Evolutionary conservation across 2,113 vertebrate species (phyloP).

Genomic region (Eulemur rufifrons): DNA sequence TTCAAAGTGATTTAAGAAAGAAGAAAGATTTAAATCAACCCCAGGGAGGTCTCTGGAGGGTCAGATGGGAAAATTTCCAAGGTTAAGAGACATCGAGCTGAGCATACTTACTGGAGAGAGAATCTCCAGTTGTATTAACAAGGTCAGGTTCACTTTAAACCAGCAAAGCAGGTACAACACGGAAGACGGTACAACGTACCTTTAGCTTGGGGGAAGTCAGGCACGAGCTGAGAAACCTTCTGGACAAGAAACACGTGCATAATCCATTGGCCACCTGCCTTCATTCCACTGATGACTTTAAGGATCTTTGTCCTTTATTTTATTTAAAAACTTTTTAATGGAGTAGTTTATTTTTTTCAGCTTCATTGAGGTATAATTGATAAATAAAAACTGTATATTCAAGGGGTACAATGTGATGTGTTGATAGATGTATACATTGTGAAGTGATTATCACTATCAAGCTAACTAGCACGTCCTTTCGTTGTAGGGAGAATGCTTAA

Average conservation of each 20-base stretch:
- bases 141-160: neutral
- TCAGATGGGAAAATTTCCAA: neutral
- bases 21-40: neutral
- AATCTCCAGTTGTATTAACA: fast-evolving
- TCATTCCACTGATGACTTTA: too few species aligned
- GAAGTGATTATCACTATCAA: neutral
- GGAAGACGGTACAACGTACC: fast-evolving
- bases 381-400: neutral
- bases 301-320: neutral
- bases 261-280: fast-evolving
- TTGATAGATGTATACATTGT: neutral
- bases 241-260: fast-evolving
- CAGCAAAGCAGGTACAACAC: fast-evolving
- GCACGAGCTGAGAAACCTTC: neutral
- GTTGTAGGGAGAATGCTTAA: neutral
- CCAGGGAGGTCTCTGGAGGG: neutral
- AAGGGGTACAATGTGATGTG: neutral
- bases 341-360: neutral
- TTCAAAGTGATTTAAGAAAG: neutral
- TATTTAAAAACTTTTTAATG: neutral
- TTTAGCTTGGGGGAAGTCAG: fast-evolving
- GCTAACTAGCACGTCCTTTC: neutral
- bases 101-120: neutral
- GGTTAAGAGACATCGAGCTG: neutral
- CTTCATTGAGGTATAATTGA: neutral